These are phyloP conservation scores for Coluber constrictor DNA, from an alignment of 2,797 vertebrate genomes.

Conservation along the genomic window DNA sequence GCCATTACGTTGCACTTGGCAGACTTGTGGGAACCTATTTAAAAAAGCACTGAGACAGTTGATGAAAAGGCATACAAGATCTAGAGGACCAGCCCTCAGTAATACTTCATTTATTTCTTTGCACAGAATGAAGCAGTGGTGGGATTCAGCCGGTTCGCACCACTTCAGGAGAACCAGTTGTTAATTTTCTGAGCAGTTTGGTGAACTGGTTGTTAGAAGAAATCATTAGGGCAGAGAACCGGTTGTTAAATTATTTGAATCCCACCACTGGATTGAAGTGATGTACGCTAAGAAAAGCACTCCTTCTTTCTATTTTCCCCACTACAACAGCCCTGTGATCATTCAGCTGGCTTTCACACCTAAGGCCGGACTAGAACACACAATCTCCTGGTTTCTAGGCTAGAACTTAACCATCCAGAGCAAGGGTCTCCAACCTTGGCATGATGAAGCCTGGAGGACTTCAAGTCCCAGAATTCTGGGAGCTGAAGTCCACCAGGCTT, in stretches of 20 bases:
- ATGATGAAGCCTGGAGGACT: no score
- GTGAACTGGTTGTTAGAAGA: no score
- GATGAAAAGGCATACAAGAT: slow-evolving; percentile 25
- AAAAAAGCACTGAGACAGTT: slow-evolving; percentile 24
- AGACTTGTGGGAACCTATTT: slow-evolving; percentile 8
- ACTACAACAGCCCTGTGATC: not conserved
- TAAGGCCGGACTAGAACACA: not conserved
- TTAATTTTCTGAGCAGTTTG: no score
- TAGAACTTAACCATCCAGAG: not conserved
- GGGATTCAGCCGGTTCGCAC: no score
- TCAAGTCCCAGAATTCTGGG: no score
- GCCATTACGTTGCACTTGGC: slow-evolving; percentile 3
- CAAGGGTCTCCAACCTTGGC: no score
- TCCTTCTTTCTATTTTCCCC: not conserved
- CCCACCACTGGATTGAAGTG: not conserved
- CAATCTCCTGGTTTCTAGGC: not conserved
- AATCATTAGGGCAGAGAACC: no score
- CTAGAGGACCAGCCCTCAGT: not conserved
- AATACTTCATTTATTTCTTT: slow-evolving; percentile 30
- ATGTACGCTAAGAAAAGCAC: not conserved
- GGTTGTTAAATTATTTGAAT: no score
- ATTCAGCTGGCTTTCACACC: not conserved
- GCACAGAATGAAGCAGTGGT: not conserved
- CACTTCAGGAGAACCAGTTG: no score
- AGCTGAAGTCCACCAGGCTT: no score